Conservation (phyloP, 2,113 vertebrate species). For the Myotis brandtii region DNA sequence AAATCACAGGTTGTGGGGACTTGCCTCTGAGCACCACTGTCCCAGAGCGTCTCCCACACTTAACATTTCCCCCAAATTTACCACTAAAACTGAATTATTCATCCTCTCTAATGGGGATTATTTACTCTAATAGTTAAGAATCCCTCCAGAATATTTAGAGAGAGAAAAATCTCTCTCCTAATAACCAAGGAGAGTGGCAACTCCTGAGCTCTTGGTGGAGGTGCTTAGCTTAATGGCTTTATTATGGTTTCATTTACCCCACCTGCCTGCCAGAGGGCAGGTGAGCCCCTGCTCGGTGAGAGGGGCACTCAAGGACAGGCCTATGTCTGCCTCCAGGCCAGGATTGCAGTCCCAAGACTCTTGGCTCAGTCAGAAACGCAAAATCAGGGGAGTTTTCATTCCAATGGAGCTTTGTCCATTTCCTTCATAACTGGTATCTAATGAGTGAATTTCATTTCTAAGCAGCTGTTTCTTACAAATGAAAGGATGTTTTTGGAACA, state of each 20-base stretch:
- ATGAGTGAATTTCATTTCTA: constrained; percentile 20
- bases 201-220: background rate
- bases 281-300: background rate
- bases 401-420: background rate
- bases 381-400: background rate
- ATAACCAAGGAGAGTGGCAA: constrained; percentile 5
- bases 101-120: constrained; percentile 18
- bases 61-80: background rate
- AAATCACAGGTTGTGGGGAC: background rate
- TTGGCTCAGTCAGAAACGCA: background rate
- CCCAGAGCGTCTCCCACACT: background rate
- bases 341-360: background rate
- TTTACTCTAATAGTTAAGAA: constrained; percentile 38
- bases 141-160: constrained; percentile 2
- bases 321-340: background rate
- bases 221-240: background rate
- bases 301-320: background rate
- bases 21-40: background rate
- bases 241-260: background rate
- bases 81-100: constrained; percentile 34
- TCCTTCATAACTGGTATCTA: background rate
- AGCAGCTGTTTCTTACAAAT: background rate
- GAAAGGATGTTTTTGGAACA: background rate
- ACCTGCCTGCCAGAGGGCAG: background rate
- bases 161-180: background rate